Evolutionary conservation across 2,113 vertebrate species (phyloP).

Genomic region (Oreochromis niloticus): DNA sequence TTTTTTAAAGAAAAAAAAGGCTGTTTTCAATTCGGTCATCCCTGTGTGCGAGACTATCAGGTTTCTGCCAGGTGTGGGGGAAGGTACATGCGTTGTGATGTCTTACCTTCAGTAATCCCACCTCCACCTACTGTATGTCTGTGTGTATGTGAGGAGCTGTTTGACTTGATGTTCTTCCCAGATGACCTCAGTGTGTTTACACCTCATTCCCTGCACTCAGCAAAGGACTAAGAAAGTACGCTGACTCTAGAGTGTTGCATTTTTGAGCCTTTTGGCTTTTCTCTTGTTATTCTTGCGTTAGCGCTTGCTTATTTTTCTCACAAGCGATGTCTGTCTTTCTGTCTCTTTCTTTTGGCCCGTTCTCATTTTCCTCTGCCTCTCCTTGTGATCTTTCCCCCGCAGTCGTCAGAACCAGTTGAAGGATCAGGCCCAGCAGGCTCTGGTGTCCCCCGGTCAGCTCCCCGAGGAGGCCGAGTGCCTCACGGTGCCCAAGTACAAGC

Average conservation of each 20-base stretch:
- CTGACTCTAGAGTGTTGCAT: not conserved
- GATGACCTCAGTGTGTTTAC: constrained; percentile 54
- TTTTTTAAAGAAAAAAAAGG: fast-evolving
- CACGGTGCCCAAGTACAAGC: constrained; percentile 93
- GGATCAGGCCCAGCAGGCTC: constrained; percentile 81
- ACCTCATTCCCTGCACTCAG: constrained; percentile 11
- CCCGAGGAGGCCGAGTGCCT: constrained; percentile 91
- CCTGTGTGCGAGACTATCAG: not conserved
- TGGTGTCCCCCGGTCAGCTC: constrained; percentile 82
- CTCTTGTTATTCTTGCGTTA: not conserved
- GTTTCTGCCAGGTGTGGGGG: not conserved
- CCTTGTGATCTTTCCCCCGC: not conserved
- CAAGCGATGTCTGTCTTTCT: not conserved
- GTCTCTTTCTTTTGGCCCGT: not conserved
- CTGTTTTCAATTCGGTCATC: not conserved
- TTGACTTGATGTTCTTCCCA: constrained; percentile 51
- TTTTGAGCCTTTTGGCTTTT: not conserved
- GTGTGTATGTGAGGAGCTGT: constrained; percentile 28
- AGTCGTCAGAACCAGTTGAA: constrained; percentile 91
- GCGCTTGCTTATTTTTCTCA: not conserved
- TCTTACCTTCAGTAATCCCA: constrained; percentile 14
- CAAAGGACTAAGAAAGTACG: not conserved
- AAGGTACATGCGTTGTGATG: not conserved
- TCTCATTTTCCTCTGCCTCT: not conserved
- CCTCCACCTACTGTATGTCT: constrained; percentile 1